Percentiles rank a stretch among this genome's conserved stretches.
These are phyloP conservation scores for Netelia fuscicornis DNA, from an alignment of 2,888 invertebrate species.

Conservation along the genomic window DNA sequence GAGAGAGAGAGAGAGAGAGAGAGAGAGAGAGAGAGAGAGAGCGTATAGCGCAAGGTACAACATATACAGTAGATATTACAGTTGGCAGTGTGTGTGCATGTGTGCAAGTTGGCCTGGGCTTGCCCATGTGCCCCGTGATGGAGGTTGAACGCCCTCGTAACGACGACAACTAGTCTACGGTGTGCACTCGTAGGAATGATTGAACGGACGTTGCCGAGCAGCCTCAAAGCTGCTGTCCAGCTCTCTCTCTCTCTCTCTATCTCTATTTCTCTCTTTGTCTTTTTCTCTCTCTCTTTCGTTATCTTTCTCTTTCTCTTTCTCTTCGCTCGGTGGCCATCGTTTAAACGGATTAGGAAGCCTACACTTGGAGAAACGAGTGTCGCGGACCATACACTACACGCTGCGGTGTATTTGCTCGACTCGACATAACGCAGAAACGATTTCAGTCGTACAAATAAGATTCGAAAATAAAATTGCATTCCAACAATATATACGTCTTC, in stretches of 20 bases:
- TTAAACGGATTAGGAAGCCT: slow-evolving; percentile 84
- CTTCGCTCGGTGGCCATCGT: slow-evolving; percentile 69
- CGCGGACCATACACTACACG: slow-evolving; percentile 59
- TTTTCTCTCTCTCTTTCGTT: slow-evolving; percentile 36
- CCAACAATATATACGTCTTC: no score
- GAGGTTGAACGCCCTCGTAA: slow-evolving; percentile 83
- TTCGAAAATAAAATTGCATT: not conserved
- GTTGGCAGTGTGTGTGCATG: slow-evolving; percentile 36
- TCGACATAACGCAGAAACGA: slow-evolving; percentile 13
- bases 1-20: not conserved
- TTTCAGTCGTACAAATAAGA: slow-evolving; percentile 3
- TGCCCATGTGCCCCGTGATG: slow-evolving; percentile 40
- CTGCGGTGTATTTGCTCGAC: slow-evolving; percentile 3
- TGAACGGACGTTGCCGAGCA: slow-evolving; percentile 75
- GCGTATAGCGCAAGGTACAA: not conserved
- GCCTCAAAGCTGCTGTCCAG: slow-evolving; percentile 77
- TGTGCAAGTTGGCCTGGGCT: slow-evolving; percentile 30
- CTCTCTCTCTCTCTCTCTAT: slow-evolving; percentile 38
- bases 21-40: slow-evolving; percentile 15
- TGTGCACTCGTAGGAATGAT: slow-evolving; percentile 74
- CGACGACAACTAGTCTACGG: slow-evolving; percentile 71
- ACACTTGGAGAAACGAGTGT: slow-evolving; percentile 76
- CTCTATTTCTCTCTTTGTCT: slow-evolving; percentile 28
- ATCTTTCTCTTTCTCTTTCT: slow-evolving; percentile 26
- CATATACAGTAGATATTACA: not conserved